A percentile compares a stretch with the other conserved stretches of the same genome.
These are phyloP conservation scores for Platyscapa corneri DNA, from an alignment of 1,140 invertebrate species.

Conservation along the genomic window DNA sequence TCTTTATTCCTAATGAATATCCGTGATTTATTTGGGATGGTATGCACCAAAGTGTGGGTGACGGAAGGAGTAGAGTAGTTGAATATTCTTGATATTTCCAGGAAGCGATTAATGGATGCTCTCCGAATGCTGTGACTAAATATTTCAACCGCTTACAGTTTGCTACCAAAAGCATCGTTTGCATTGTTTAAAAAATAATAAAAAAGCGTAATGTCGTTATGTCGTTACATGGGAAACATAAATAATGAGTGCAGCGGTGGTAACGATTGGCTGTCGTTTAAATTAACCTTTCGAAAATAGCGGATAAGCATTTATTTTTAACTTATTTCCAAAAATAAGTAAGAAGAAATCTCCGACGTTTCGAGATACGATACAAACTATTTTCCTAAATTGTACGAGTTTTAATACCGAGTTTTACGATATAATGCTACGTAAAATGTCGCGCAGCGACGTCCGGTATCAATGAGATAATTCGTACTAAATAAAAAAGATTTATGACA, in stretches of 20 bases:
- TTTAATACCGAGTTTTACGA: not conserved
- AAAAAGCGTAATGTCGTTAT: not conserved
- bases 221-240: not conserved
- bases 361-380: not conserved
- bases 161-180: not conserved
- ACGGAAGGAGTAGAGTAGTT: constrained; percentile 17
- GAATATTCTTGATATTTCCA: constrained; percentile 20
- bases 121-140: constrained; percentile 11
- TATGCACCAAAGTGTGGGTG: constrained; percentile 8
- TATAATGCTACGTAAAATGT: not conserved
- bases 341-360: not conserved
- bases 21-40: constrained; percentile 3
- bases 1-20: constrained; percentile 3
- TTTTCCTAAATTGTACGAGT: not conserved
- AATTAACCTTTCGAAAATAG: not conserved
- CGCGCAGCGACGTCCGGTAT: not conserved
- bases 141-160: not conserved
- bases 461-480: not conserved
- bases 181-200: not conserved
- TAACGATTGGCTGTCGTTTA: not conserved
- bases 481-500: not conserved
- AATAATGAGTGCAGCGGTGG: not conserved
- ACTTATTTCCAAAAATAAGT: not conserved
- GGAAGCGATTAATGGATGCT: constrained; percentile 8
- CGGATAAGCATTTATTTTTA: not conserved